phyloP scores from a whole-genome alignment of 2,888 invertebrate species.

The Rhingia rostrata region DNA sequence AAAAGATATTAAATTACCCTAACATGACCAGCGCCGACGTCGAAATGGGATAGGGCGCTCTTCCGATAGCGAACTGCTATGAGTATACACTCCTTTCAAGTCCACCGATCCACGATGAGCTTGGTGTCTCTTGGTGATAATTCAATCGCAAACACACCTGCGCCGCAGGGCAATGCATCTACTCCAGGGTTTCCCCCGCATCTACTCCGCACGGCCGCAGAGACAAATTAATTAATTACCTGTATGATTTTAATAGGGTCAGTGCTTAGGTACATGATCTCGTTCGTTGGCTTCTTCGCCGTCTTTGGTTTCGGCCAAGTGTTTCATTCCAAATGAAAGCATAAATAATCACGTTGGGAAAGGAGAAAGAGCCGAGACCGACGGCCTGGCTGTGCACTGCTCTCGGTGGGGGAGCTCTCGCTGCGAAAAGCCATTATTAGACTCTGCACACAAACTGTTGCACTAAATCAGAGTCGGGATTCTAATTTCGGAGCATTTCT shows the following conservation, averaged over 20 bases:
- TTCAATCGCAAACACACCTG: slow-evolving; percentile 73
- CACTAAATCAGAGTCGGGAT: slow-evolving; percentile 68
- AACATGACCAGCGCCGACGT: slow-evolving; percentile 51
- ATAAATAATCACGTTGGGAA: slow-evolving; percentile 55
- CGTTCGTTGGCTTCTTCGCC: slow-evolving; percentile 34
- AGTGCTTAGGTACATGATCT: slow-evolving; percentile 57
- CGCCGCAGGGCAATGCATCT: slow-evolving; percentile 49
- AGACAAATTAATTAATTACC: slow-evolving; percentile 74
- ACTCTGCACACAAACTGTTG: slow-evolving; percentile 71
- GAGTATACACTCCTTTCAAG: slow-evolving; percentile 56
- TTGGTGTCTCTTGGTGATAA: slow-evolving; percentile 64
- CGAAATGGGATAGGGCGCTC: slow-evolving; percentile 52
- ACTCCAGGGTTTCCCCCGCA: slow-evolving; percentile 15
- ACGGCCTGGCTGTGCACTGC: neutral
- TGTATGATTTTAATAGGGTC: slow-evolving; percentile 73
- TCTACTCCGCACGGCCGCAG: slow-evolving; percentile 27
- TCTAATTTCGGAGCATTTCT: slow-evolving; percentile 66
- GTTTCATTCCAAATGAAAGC: slow-evolving; percentile 12
- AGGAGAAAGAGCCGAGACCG: slow-evolving; percentile 12
- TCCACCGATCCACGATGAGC: slow-evolving; percentile 55
- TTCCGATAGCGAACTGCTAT: slow-evolving; percentile 34
- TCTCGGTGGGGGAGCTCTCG: slow-evolving; percentile 56
- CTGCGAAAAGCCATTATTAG: slow-evolving; percentile 73
- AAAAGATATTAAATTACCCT: slow-evolving; percentile 70
- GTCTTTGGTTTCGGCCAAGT: slow-evolving; percentile 42